Evolutionary conservation across 2,888 invertebrate genomes (phyloP).

Genomic region (Nephrocerus scutellatus): DNA sequence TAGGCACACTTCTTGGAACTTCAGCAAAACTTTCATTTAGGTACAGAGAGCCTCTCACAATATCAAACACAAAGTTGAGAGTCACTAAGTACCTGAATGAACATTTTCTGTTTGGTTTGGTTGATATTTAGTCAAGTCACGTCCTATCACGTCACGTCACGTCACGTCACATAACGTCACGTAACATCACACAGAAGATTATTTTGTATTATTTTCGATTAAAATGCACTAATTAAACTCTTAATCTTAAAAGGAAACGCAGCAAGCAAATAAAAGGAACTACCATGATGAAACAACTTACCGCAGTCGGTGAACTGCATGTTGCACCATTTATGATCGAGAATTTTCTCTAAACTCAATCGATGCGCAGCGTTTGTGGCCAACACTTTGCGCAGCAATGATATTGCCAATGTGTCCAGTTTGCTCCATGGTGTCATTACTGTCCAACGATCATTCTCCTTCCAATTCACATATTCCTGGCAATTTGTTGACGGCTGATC

Average conservation of each 20-base stretch:
- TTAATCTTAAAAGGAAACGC: neutral
- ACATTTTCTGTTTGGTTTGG: slow-evolving; percentile 33
- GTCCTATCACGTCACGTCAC: too few species aligned
- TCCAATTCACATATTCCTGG: slow-evolving; percentile 69
- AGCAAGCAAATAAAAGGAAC: neutral
- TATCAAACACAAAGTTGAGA: slow-evolving; percentile 53
- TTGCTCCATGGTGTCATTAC: slow-evolving; percentile 72
- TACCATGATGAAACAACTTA: slow-evolving; percentile 41
- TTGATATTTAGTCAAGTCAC: too few species aligned
- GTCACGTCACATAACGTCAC: too few species aligned
- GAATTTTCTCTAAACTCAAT: slow-evolving; percentile 60
- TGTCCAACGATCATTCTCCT: slow-evolving; percentile 58
- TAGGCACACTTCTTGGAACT: too few species aligned
- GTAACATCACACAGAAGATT: too few species aligned
- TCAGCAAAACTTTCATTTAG: slow-evolving; percentile 35
- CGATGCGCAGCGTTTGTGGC: slow-evolving; percentile 60
- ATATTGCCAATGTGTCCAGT: slow-evolving; percentile 66
- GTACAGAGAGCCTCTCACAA: slow-evolving; percentile 48
- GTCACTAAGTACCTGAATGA: slow-evolving; percentile 81
- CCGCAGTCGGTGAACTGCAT: slow-evolving; percentile 47
- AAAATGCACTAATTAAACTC: neutral
- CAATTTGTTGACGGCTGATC: slow-evolving; percentile 69
- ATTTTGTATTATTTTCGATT: too few species aligned
- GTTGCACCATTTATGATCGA: slow-evolving; percentile 68
- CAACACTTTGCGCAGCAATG: slow-evolving; percentile 70